Evolutionary conservation across 2,888 invertebrate species (phyloP), one percentile per base, ranked within the genome.

Genomic region (Smittia aterrima): DNA sequence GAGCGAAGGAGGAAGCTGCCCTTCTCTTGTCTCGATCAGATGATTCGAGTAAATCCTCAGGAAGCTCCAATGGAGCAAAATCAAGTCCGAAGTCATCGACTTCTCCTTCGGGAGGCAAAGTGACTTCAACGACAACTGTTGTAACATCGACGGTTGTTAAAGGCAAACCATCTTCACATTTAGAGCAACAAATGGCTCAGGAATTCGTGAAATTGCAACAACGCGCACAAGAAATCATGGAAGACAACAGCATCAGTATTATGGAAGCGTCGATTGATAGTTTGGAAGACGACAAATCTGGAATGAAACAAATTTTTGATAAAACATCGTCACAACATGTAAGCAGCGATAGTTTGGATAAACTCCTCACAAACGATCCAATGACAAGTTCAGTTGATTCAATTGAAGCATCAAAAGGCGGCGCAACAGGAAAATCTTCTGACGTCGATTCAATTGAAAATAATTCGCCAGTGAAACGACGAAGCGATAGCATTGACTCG

Each of bases 1-100:
- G 90, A 76, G 94, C 92, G 0, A 90, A 92, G 78, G 93, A 93
- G 82, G 95, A 95, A 81, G 95, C 94, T 78, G 92, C 92, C 20
- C 80, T 92, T 72, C 82, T 96, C 6, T 81, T 86, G 72, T 87
- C 87, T 1, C 82, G 84, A 1, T 82, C 83, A 1, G 83, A 83
- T 74, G 84, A 84, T 75, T 82, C 83, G 0, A 83, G 81, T 75
- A 83, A 82, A 75, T 83, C 83, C 0, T 81, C 81, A 75, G 80
- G 79, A 16, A 80, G 79, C n/a, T 73, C 66, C 32, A 84, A 83
- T 83, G 77, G 82, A 81, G 80, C 79, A 80, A 40, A 84, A 64
- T 16, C 11, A 38, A 72, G 75, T 9, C 75, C 76, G 9, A 77
- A 76, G 22, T 72, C 75, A 76, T 76, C 78, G 6, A 75, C 80